These are phyloP conservation scores for Podotricha telesiphe DNA, from an alignment of 2,888 invertebrate species.

Conservation along the genomic window DNA sequence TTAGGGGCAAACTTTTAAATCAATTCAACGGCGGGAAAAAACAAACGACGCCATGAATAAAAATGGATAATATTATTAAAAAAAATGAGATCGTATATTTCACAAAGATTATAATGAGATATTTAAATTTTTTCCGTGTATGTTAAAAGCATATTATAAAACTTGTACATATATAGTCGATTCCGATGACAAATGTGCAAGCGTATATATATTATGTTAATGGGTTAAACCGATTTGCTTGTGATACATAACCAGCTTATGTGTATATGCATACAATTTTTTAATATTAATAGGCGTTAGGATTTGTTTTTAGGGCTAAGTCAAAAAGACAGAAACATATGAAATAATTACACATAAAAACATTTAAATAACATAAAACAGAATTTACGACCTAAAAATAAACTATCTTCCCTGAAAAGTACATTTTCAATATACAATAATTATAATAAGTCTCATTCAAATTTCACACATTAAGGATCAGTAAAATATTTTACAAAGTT, in stretches of 20 bases:
- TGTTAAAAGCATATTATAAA: slow-evolving; percentile 45
- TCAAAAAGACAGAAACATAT: too few relatives aligned
- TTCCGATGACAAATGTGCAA: slow-evolving; percentile 67
- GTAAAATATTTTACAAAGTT: too few relatives aligned
- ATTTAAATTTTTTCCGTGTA: slow-evolving; percentile 66
- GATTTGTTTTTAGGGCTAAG: too few relatives aligned
- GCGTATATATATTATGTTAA: slow-evolving; percentile 60
- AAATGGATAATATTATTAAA: slow-evolving; percentile 36
- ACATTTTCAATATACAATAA: too few relatives aligned
- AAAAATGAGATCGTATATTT: slow-evolving; percentile 52
- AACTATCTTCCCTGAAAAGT: too few relatives aligned
- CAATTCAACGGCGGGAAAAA: slow-evolving; percentile 34
- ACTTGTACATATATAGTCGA: slow-evolving; percentile 28
- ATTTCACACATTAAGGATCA: too few relatives aligned
- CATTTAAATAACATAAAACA: too few relatives aligned
- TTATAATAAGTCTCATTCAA: too few relatives aligned
- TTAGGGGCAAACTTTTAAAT: slow-evolving; percentile 37
- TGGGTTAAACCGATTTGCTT: slow-evolving; percentile 63
- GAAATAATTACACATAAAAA: too few relatives aligned
- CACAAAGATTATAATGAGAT: slow-evolving; percentile 73
- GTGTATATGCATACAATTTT: too few relatives aligned
- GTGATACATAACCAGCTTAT: slow-evolving; percentile 8
- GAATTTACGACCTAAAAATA: too few relatives aligned
- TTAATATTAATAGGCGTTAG: too few relatives aligned
- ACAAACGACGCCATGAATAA: slow-evolving; percentile 36